These are phyloP conservation scores for Acronicta alni DNA, from an alignment of 2,888 invertebrate genomes.

Conservation along the genomic window DNA sequence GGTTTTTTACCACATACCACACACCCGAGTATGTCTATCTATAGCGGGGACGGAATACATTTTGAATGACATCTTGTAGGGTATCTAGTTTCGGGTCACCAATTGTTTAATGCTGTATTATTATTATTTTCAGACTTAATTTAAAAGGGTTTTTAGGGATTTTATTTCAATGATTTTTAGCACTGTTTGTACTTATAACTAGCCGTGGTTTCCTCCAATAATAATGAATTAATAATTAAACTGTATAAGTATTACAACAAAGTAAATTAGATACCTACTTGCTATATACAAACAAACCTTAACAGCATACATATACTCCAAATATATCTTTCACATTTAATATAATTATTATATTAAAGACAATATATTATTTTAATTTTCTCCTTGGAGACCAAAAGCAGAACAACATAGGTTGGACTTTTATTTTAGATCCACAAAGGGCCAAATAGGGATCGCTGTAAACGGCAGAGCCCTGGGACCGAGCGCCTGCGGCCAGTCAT, in stretches of 20 bases:
- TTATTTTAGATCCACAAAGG: constrained; percentile 2
- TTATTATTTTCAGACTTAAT: not conserved
- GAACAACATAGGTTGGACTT: constrained; percentile 1
- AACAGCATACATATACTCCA: not conserved
- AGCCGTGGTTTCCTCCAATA: not conserved
- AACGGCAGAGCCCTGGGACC: not conserved
- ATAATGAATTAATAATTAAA: too few species aligned
- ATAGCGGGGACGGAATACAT: constrained; percentile 3
- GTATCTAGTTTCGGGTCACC: not conserved
- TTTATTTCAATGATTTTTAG: not conserved
- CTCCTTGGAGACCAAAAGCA: too few species aligned
- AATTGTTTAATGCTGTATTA: constrained; percentile 3
- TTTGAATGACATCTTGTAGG: constrained; percentile 16
- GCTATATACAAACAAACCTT: not conserved
- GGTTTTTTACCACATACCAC: not conserved
- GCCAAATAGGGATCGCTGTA: not conserved
- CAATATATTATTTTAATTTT: too few species aligned
- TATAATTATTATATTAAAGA: not conserved
- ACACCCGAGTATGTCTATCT: not conserved
- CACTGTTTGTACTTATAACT: not conserved
- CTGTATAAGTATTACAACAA: not conserved
- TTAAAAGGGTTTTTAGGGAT: not conserved
- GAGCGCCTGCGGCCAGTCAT: not conserved
- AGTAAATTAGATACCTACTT: not conserved
- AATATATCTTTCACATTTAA: not conserved